Conservation (phyloP, 53 echinoderm and acorn worm species). For the Crossaster papposus region DNA sequence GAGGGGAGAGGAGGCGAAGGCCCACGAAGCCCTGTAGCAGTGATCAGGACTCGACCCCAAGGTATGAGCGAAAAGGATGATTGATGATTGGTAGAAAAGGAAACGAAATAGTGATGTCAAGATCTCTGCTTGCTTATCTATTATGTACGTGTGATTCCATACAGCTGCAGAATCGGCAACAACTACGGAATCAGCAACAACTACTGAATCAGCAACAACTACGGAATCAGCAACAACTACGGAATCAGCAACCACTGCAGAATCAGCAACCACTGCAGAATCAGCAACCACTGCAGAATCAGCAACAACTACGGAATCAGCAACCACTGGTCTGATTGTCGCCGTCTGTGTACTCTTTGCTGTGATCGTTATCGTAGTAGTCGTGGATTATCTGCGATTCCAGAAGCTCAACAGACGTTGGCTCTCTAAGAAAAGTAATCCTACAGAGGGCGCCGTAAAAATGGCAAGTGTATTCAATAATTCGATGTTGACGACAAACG, state of each 20-base stretch:
- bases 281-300: background rate
- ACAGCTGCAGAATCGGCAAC: too few species aligned
- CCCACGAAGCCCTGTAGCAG: conserved; percentile 35
- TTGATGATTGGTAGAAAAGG: too few species aligned
- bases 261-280: too few species aligned
- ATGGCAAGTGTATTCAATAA: background rate
- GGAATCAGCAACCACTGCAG: too few species aligned
- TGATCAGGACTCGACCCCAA: background rate
- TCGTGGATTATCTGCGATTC: conserved; percentile 18
- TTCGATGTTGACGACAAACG: background rate
- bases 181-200: too few species aligned
- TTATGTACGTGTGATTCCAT: too few species aligned
- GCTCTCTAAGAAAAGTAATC: background rate
- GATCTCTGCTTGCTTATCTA: too few species aligned
- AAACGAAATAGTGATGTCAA: too few species aligned
- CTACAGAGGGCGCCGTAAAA: background rate
- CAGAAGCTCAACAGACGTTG: background rate
- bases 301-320: background rate
- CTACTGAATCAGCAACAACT: too few species aligned
- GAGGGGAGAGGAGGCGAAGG: conserved; percentile 65
- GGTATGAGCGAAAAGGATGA: background rate
- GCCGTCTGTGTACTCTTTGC: background rate
- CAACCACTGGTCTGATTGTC: background rate
- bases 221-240: too few species aligned
- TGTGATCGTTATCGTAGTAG: background rate